Evolutionary conservation across 2,797 vertebrate genomes (phyloP), one percentile per base, ranked within the genome.

Genomic region (Hephaestus fuliginosus): DNA sequence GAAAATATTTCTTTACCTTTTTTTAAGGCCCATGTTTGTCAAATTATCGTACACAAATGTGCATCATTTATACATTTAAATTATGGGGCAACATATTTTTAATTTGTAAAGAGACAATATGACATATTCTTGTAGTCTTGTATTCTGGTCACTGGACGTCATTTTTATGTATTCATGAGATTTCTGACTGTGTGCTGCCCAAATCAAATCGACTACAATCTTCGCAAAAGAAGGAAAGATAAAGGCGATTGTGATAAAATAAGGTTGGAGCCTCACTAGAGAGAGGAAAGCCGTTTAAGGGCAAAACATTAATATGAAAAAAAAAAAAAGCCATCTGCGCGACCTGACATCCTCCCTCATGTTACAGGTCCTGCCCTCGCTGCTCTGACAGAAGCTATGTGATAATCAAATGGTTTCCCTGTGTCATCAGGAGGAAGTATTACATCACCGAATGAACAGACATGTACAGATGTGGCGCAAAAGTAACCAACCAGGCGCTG

Each of bases 371-470:
- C 49, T 46, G 67, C 43, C 71, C 49, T 61, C 20, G 4, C 48
- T 41, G 79, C 52, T 80, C 71, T 43, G 60, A 78, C 85, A 84
- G 87, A 85, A 77, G 82, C 78, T 62, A 7, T 70, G 84, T 44
- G 71, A 83, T 83, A 82, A 90, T 89, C 53, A 84, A 72, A 88
- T 81, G 64, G 57, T 72, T 76, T 84, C 39, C 39, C 84, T 25
- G 69, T 83, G 75, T 76, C 81, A 84, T 84, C 71, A 46, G 74
- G 70, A 72, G 77, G 41, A 88, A 76, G 82, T 67, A 49, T 93
- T 91, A 92, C 86, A 89, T 92, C 87, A 93, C 73, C 74, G 70
- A 75, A 48, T 55, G 70, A 84, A 78, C 22, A 43, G 12, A 70
- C 73, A 33, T 58, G 80, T 88, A 76, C 90, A 90, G 85, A 91